These are phyloP conservation scores for Gonioctena quinquepunctata DNA, from an alignment of 1,140 invertebrate genomes.

Conservation along the genomic window DNA sequence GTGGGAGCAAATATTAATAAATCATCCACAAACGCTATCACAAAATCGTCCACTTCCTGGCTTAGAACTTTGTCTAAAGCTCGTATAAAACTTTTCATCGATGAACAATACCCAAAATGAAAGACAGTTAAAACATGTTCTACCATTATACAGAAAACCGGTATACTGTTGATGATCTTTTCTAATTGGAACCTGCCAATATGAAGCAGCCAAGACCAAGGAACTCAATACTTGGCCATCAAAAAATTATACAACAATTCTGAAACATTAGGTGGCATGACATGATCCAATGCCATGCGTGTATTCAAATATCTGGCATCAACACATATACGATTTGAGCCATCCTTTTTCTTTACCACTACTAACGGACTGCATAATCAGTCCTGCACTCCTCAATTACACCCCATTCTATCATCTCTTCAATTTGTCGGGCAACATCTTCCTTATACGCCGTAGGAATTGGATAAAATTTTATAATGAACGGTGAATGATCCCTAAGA, in stretches of 20 bases:
- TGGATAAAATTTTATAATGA: slow-evolving; percentile 40
- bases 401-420: slow-evolving; percentile 31
- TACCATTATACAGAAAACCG: neutral
- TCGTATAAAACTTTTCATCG: neutral
- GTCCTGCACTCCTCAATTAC: neutral
- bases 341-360: neutral
- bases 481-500: slow-evolving; percentile 27
- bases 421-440: slow-evolving; percentile 28
- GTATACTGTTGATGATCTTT: slow-evolving; percentile 9
- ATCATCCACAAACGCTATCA: neutral
- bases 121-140: neutral
- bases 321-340: slow-evolving; percentile 25
- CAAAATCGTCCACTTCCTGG: neutral
- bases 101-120: neutral
- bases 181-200: slow-evolving; percentile 24
- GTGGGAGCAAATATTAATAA: neutral
- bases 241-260: neutral
- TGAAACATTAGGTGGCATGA: slow-evolving; percentile 24
- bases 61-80: neutral
- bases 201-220: neutral
- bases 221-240: neutral
- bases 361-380: neutral
- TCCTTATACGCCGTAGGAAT: slow-evolving; percentile 39
- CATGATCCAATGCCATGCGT: slow-evolving; percentile 32
- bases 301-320: slow-evolving; percentile 37